These are phyloP conservation scores for Bradypodion ventrale DNA, from an alignment of 2,797 vertebrate genomes.

Conservation along the genomic window DNA sequence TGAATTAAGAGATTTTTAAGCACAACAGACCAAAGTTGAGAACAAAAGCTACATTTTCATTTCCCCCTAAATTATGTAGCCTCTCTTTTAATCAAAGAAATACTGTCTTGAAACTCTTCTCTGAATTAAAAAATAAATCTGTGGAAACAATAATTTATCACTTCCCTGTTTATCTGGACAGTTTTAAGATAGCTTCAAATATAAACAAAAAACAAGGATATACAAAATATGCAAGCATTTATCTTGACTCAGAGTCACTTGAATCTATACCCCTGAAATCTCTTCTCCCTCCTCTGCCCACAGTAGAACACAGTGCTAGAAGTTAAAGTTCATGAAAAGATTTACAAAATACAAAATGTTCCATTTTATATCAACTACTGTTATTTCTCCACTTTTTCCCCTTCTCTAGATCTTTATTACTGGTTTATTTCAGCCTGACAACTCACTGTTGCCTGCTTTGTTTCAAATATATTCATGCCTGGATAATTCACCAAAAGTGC, in stretches of 20 bases:
- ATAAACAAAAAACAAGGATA: not conserved
- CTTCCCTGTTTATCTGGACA: not conserved
- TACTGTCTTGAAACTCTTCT: not conserved
- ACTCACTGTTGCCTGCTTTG: conserved; percentile 52
- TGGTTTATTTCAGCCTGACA: conserved; percentile 60
- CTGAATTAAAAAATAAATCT: not conserved
- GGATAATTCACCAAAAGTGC: conserved; percentile 46
- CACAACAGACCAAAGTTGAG: too few relatives aligned
- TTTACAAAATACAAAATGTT: conserved; percentile 6
- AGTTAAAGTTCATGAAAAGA: not conserved
- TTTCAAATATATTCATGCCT: conserved; percentile 35
- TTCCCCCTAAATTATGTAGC: not conserved
- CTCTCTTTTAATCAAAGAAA: not conserved
- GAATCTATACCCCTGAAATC: not conserved
- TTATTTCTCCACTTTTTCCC: conserved; percentile 16
- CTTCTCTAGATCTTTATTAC: conserved; percentile 31
- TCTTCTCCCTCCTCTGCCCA: too few relatives aligned
- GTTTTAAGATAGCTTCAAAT: not conserved
- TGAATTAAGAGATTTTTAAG: not conserved
- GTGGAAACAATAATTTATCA: not conserved
- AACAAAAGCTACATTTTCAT: not conserved
- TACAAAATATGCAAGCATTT: not conserved
- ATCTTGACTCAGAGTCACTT: not conserved
- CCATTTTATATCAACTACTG: conserved; percentile 32
- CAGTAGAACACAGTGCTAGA: not conserved